Evolutionary conservation across 2,113 vertebrate genomes (phyloP), one percentile per base, ranked within the genome.

Genomic region (Drymodes brunneopygia): DNA sequence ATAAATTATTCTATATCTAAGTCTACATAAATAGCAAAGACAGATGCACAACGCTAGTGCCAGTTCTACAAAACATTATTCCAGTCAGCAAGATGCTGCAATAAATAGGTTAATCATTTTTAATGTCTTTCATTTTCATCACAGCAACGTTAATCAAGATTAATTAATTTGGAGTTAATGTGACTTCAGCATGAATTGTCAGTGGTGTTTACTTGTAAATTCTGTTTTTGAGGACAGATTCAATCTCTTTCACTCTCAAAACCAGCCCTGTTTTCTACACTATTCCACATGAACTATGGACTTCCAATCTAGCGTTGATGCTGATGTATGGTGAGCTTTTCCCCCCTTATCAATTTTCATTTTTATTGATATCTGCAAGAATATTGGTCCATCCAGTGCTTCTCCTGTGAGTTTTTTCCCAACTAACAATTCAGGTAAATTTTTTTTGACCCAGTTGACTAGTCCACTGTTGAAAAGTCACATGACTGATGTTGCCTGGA

Each of bases 21-120:
- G 58, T 86, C 74, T 95, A 71, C 70, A 93, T 72, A 96, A 97
- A 96, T 80, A 86, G 42, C 75, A 92, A 35, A 96, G 57, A 77
- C 95, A 96, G 95, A 97, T 93, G 80, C 51, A 95, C 62, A 90
- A 36, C 22, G 11, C 45, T 80, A 84, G 64, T 89, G 85, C 45
- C 65, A 96, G 61, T 56, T 90, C 31, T 94, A 56, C 38, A 87
- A 94, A 97, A 81, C 47, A 79, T 93, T 96, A 93, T 74, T 77
- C 70, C 60, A 94, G 78, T 77, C 85, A 95, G 79, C 86, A 95
- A 75, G 44, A 93, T 47, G 75, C 15, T 88, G 44, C 70, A 96
- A 95, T 94, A 97, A 95, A 92, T 79, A 96, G 51, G 91, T 96
- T 96, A 95, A 97, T 97, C 20, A 90, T 94, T 94, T 84, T 90